Base-by-base conservation (phyloP, 2,113 vertebrate genomes). In the Triplophysa dalaica region DNA sequence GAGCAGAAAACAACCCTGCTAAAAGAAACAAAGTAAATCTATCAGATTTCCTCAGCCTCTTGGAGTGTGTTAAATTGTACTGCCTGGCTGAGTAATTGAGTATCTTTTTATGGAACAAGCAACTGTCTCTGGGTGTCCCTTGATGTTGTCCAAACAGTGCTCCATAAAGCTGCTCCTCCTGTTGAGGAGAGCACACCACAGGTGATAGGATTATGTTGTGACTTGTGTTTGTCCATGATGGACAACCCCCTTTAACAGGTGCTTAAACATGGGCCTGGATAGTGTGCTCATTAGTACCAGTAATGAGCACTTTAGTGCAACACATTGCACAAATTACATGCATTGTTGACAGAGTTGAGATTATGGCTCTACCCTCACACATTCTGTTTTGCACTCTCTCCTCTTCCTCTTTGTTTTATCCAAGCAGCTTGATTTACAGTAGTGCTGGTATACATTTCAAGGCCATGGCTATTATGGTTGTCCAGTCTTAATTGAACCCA, bases 211-310 rank as follows among this genome's bases (percentile, higher is more conserved):
- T 93, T 92, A 89, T 91, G 82, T 26, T 79, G 86, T 90, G 89
- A 87, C 89, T 90, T 87, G 88, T 89, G 86, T 90, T 89, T 75
- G 75, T 61, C 74, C 86, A 91, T 91, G 92, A 93, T 93, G 91
- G 92, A 93, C 91, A 93, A 91, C 89, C 87, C 81, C 90, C 92
- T 88, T 93, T 93, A 93, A 88, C 75, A 22, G 81, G 83, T 86
- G 78, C 88, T 90, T 90, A 91, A 93, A 92, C 90, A 89, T 86
- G 83, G 21, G 84, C 86, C 86, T 87, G 89, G 92, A 93, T 92
- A 91, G 91, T 67, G 62, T 68, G 16, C 88, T 92, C 92, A 93
- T 93, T 93, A 93, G 89, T 88, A 86, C 81, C 85, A 88, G 88
- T 92, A 54, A 93, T 90, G 91, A 91, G 89, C 89, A 86, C 89